A percentile compares a stretch with the other conserved stretches of the same genome.
phyloP scores from a whole-genome alignment of 2,888 invertebrate species.

The Chironomus tentans region DNA sequence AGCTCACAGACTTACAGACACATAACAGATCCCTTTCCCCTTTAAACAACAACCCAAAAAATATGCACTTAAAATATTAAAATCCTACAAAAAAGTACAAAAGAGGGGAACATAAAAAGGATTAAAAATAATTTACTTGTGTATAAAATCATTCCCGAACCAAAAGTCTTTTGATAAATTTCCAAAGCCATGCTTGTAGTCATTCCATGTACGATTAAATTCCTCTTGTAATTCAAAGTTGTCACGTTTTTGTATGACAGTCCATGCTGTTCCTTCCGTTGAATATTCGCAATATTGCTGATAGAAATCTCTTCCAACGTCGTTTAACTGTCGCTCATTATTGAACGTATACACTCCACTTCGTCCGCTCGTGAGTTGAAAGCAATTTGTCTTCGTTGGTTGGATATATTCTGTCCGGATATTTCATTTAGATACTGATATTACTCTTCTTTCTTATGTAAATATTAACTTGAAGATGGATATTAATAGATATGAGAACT shows the following conservation, averaged over 20 bases:
- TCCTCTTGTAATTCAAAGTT: conserved; percentile 40
- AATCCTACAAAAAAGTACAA: neutral
- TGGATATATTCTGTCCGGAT: conserved; percentile 33
- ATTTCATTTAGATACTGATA: neutral
- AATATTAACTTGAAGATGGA: neutral
- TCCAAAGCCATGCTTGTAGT: conserved; percentile 51
- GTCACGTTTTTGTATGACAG: conserved; percentile 46
- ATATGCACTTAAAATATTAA: neutral
- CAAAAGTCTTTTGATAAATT: conserved; percentile 47
- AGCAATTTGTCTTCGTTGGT: conserved; percentile 39
- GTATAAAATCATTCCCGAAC: conserved; percentile 50
- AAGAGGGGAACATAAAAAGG: neutral
- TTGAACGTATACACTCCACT: conserved; percentile 43
- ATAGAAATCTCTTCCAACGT: conserved; percentile 39
- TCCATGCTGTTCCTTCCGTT: conserved; percentile 47
- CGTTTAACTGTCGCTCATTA: conserved; percentile 29
- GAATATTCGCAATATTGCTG: conserved; percentile 45
- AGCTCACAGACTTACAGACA: too few relatives aligned
- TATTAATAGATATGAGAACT: too few relatives aligned
- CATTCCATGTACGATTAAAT: conserved; percentile 48
- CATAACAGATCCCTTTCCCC: too few relatives aligned
- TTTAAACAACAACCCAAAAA: too few relatives aligned
- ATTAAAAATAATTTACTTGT: conserved; percentile 31
- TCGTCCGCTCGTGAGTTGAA: conserved; percentile 38
- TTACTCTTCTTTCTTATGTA: neutral